Conservation (phyloP, 2,797 vertebrate species). For the Astyanax mexicanus region DNA sequence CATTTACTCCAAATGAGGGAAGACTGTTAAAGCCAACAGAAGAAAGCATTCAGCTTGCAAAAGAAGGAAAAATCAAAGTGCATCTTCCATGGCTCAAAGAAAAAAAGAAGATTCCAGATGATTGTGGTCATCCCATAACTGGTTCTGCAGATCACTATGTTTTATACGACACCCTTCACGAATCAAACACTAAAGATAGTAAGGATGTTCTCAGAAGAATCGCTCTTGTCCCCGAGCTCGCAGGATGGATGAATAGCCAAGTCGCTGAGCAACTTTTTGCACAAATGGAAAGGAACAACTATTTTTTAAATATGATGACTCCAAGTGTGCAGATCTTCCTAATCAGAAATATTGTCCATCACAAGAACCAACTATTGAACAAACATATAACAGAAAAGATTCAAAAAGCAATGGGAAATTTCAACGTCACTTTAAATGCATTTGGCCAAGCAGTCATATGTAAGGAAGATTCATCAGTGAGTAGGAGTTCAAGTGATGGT, state of each 20-base stretch:
- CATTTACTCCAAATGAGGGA: slow-evolving; percentile 10
- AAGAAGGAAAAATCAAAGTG: not conserved
- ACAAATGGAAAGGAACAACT: too few relatives aligned
- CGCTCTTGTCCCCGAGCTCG: not conserved
- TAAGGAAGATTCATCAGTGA: too few relatives aligned
- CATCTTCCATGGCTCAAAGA: slow-evolving; percentile 6
- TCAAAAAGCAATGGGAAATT: too few relatives aligned
- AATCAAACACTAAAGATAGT: slow-evolving; percentile 3
- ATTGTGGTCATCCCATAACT: not conserved
- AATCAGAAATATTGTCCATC: too few relatives aligned
- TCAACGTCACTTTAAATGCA: too few relatives aligned
- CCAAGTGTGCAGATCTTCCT: too few relatives aligned
- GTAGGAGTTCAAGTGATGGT: too few relatives aligned
- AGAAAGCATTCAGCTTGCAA: slow-evolving; percentile 2
- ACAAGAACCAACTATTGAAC: too few relatives aligned
- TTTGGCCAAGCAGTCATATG: too few relatives aligned
- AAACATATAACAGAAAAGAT: too few relatives aligned
- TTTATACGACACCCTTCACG: not conserved
- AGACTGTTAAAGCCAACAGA: not conserved
- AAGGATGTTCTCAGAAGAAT: not conserved
- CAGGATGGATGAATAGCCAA: slow-evolving; percentile 13
- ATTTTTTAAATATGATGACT: too few relatives aligned
- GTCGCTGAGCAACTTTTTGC: slow-evolving; percentile 10
- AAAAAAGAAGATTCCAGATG: not conserved
- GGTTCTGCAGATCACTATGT: not conserved